Base-by-base conservation (phyloP, 2,888 invertebrate genomes). In the Linnaemya tessellans region DNA sequence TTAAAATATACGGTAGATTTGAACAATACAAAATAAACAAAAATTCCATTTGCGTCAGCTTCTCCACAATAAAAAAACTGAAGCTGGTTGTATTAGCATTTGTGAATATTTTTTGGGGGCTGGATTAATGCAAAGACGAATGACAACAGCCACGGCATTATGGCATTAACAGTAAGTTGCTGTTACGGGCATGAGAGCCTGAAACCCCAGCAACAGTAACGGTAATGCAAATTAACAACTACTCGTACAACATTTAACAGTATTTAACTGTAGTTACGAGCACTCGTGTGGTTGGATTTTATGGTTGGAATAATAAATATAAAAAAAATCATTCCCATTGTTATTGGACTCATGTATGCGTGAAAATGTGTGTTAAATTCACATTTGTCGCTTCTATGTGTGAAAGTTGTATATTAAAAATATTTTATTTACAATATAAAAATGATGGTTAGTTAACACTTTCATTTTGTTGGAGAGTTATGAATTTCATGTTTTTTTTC, bases 301-400 rank as follows among this genome's bases (percentile, higher is more conserved):
- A 68, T 81, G 74, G 49, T 54, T 81, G 67, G 43, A 68, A 67
- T 74, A 25, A 67, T 60, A 74, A 73, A 67, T 51, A 74, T 60
- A 74, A 68, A 75, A 3, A 80, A 3, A 38, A 9, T 25, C 25
- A 38, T 58, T 49, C 25, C 0, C 58, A 43, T 64, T 65, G 71
- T 65, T 64, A 35, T 65, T 22, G 35, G n/a, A n/a, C 30, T 64
- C 43, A 43, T 43, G 25, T 51, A 35, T 41, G 67, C 58, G 58
- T 49, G 4, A 56, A 46, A 56, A 25, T 71, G 10, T 49, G 22
- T 68, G 67, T 56, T 30, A 56, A 43, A 73, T 49, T 46, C 22
- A 11, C 54, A 46, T 73, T 46, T 58, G 25, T 18, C 64, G 25
- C 46, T 20, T 7, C 8, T 22, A 35, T 7, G 35, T 71, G 35